Evolutionary conservation across 2,888 invertebrate species (phyloP), one percentile per base, ranked within the genome.

Genomic region (Lepidochitona cinerea): DNA sequence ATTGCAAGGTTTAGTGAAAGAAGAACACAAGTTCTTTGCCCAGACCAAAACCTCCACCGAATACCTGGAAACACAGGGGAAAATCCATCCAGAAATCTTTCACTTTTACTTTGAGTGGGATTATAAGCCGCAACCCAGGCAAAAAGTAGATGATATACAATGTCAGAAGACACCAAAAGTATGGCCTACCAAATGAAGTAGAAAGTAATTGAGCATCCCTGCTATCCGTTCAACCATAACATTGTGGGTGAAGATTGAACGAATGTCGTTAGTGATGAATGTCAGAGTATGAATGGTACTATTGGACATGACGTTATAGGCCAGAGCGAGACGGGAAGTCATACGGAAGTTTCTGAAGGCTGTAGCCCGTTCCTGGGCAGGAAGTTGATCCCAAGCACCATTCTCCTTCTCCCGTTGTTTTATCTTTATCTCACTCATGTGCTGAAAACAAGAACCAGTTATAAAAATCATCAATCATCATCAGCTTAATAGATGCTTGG

Each of bases 161-260:
- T 41, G 9, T 41, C 41, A 41, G 41, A 18, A 9, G 41, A 41
- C 41, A 41, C 18, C 9, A 41, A 41, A 41, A 18, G 9, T 41
- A 18, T n/a, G n/a, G n/a, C n/a, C n/a, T n/a, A 91, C 97, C 75
- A 98, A 92, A 90, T 97, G 94, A 66, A 95, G 91, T 37, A 98
- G 91, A 90, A 98, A 96, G 91, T 98, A 97, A 92, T 98, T 98
- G 73, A 98, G 93, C 98, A 98, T 98, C 12, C 96, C 94, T 0
- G 97, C 96, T 75, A 98, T 95, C 36, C 98, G 93, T 88, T 98
- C 97, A 0, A 97, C 97, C 92, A 98, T 95, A 7, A 96, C 95
- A 53, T 94, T 93, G 89, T 97, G 97, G 81, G 96, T 96, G 91
- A 98, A 97, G 64, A 97, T 95, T 64, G 92, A 78, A 68, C 83